Evolutionary conservation across 2,113 vertebrate genomes (phyloP).

Genomic region (Rynchops niger): DNA sequence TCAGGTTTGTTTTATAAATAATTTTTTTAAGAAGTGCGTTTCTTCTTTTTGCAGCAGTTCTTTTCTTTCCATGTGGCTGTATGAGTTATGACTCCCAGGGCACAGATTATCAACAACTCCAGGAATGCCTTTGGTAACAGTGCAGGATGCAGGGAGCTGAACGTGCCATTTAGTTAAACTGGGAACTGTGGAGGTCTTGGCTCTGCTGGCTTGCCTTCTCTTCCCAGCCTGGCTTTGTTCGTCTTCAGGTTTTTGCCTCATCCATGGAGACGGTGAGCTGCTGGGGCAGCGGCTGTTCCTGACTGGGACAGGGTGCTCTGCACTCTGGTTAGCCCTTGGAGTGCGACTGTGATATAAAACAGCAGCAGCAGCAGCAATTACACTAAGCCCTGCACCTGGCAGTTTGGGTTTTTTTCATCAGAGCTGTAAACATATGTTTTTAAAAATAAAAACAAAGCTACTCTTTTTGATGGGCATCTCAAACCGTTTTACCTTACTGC

Average conservation of each 20-base stretch:
- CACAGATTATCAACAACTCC: neutral
- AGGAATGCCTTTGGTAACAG: neutral
- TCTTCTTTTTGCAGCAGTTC: neutral
- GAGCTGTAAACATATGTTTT: neutral
- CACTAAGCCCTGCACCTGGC: neutral
- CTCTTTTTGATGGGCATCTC: neutral
- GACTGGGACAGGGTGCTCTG: neutral
- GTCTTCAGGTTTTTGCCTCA: neutral
- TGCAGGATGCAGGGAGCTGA: neutral
- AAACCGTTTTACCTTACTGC: neutral
- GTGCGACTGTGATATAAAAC: neutral
- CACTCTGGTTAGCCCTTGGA: neutral
- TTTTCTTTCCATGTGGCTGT: neutral
- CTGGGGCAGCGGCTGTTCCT: neutral
- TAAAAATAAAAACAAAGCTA: neutral
- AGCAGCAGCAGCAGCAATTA: neutral
- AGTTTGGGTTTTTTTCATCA: neutral
- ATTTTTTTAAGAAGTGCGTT: neutral
- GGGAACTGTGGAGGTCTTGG: neutral
- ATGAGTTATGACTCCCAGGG: neutral
- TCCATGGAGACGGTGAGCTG: neutral
- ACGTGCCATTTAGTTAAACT: neutral
- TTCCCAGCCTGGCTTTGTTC: neutral
- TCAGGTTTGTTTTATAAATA: neutral
- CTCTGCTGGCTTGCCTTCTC: neutral